Base-by-base conservation (phyloP, 2,797 vertebrate genomes). In the Anguilla pacifica region DNA sequence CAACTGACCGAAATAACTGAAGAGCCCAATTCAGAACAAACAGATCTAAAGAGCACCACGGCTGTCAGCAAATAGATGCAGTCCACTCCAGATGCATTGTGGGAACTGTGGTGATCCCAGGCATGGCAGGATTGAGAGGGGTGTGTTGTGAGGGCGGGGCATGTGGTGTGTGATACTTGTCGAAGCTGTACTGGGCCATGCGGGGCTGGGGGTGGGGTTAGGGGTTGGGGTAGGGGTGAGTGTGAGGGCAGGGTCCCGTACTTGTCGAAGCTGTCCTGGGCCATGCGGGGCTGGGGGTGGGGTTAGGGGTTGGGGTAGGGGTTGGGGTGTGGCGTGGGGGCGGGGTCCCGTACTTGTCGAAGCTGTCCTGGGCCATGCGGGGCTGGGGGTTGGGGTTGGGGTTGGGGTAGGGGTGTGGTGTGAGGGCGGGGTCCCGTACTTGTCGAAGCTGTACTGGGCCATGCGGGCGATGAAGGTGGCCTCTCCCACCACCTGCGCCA, bases 241-340 rank as follows among this genome's bases (percentile, higher is more conserved):
- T 39, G 86, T 70, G 22, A 77, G 10, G 9, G 28, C 3, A 31
- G 5, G 17, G 10, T 1, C 84, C 89, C 96, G 92, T 96, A 99
- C 99, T 99, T 99, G 95, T 99, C 98, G 93, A 99, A 99, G 93
- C 99, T 99, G 91, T 98, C 97, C 43, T 99, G 99, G 86, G 99
- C 99, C 99, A 99, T 99, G 93, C 98, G 96, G 90, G 98, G 67
- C 99, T 99, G 92, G 99, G 99, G 55, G 97, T 97, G 49, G 97
- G 35, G 35, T 39, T 39, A 39, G 39, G 39, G 39, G 35, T 35
- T 35, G 35, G 35, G 35, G 39, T 39, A 0, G 35, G 35, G 35
- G 35, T n/a, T n/a, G n/a, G n/a, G n/a, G n/a, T n/a, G n/a, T n/a
- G n/a, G n/a, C n/a, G 86, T 70, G 22, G 72, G 10, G 9, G 28